Evolutionary conservation across 2,888 invertebrate species (phyloP), one percentile per base, ranked within the genome.

Genomic region (Exephanes ischioxanthus): DNA sequence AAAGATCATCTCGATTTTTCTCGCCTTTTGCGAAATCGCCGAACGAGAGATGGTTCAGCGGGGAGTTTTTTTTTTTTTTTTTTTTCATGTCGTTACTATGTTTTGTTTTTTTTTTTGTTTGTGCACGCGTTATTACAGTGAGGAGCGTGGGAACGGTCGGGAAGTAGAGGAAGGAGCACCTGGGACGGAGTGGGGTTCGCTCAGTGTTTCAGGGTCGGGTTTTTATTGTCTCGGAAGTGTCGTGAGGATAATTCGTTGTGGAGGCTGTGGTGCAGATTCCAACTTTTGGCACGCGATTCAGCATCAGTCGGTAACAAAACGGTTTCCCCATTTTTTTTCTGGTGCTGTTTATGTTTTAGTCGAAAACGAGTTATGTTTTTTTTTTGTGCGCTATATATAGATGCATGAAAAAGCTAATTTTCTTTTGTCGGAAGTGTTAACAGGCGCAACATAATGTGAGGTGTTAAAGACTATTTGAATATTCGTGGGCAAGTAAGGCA

Each of bases 71-170:
- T 45, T 41, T 67, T 73, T 33, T 26, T 37, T 48, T 58, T 53
- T 45, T 75, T 71, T 73, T 77, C 37, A 55, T 72, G 73, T 70
- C 41, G 55, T 63, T 61, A 55, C 79, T 75, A 1, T 33, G 33
- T 33, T 41, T 11, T 11, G 41, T 41, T 33, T 26, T 33, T 61
- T 51, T 58, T 33, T 61, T 51, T 58, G 37, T 22, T 68, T 53
- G 75, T 19, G 51, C 22, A 26, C 58, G 58, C 58, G 4, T 80
- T 76, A 80, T 85, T 76, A 76, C 70, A 19, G 45, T 22, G 37
- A 76, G 79, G 85, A 85, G 79, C 82, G 85, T 85, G 85, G 67
- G 82, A 85, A 83, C 53, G 51, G 66, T 89, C 89, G 91, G 88
- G n/a, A 85, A 85, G 85, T 84, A 73, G 53, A 61, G 85, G 77